Evolutionary conservation across 2,113 vertebrate genomes (phyloP).

Genomic region (Misgurnus anguillicaudatus): DNA sequence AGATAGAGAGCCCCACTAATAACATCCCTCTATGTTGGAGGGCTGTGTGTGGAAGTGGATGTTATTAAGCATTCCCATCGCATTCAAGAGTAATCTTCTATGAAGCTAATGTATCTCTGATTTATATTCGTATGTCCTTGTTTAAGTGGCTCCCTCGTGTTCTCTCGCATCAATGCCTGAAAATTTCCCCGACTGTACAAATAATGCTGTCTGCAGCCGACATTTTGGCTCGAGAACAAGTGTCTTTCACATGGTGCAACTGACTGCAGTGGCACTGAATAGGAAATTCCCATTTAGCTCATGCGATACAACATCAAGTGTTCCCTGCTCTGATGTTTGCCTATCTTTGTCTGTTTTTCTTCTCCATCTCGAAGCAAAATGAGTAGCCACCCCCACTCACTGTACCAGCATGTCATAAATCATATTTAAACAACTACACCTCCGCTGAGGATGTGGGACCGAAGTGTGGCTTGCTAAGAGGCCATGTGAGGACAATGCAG

Average conservation of each 20-base stretch:
- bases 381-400: slow-evolving; percentile 18
- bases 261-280: background rate
- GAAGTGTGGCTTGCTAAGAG: slow-evolving; percentile 25
- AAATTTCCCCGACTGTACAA: slow-evolving; percentile 3
- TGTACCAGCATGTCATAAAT: slow-evolving; percentile 36
- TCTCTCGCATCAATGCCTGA: slow-evolving; percentile 24
- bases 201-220: slow-evolving; percentile 12
- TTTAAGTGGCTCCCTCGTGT: slow-evolving; percentile 38
- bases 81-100: background rate
- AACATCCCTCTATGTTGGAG: slow-evolving; percentile 12
- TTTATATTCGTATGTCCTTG: slow-evolving; percentile 7
- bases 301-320: background rate
- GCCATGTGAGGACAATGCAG: slow-evolving; percentile 34
- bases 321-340: background rate
- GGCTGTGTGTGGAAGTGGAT: slow-evolving; percentile 17
- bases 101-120: slow-evolving; percentile 34
- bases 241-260: slow-evolving; percentile 4
- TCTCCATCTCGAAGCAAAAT: background rate
- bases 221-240: slow-evolving; percentile 41
- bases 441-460: slow-evolving; percentile 8
- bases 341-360: slow-evolving; percentile 29
- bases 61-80: slow-evolving; percentile 43
- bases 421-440: slow-evolving; percentile 38
- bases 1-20: slow-evolving; percentile 11
- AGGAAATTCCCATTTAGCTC: background rate